Base-by-base conservation (phyloP, 2,888 invertebrate species). In the Hofmannophila pseudospretella region DNA sequence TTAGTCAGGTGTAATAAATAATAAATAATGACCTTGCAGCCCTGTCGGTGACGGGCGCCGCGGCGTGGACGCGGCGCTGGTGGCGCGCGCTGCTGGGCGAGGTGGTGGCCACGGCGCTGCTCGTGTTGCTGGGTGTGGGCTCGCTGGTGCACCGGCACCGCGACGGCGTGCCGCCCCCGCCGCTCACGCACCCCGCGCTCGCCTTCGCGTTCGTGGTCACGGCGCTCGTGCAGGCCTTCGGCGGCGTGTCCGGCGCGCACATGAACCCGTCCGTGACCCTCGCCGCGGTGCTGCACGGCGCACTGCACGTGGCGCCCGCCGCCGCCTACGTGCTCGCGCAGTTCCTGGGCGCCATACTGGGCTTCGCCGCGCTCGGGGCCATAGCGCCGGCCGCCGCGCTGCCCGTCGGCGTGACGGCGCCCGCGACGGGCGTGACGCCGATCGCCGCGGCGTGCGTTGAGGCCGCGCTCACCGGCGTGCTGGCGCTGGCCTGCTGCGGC, bases 211-310 rank as follows among this genome's bases (percentile, higher is more conserved):
- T 62, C 63, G 55, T 76, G 23, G 75, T 85, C 45, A 42, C 67
- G 11, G 67, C 60, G 26, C 64, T 65, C 55, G 66, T 58, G 37
- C 54, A 67, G 48, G 74, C 66, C 38, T 91, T 93, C 58, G 94
- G 93, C 2, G 91, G 92, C 50, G 85, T 91, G 27, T 93, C 94
- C 8, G 93, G 93, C 33, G 92, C 93, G 11, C 94, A 95, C 75
- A 73, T 95, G 58, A 95, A 95, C 82, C 95, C 95, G 0, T 90
- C 92, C 2, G 92, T 95, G 9, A 92, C 94, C 8, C 76, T 93
- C 14, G 91, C 93, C 3, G 89, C 90, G 22, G 59, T 91, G 34
- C 61, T 92, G 38, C 59, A 87, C 42, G 89, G 90, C 4, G 20
- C 69, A 23, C 70, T 90, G 26, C 68, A 76, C 10, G 62, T 87